Conservation (phyloP, 2,113 vertebrate species). For the Tauraco erythrolophus region DNA sequence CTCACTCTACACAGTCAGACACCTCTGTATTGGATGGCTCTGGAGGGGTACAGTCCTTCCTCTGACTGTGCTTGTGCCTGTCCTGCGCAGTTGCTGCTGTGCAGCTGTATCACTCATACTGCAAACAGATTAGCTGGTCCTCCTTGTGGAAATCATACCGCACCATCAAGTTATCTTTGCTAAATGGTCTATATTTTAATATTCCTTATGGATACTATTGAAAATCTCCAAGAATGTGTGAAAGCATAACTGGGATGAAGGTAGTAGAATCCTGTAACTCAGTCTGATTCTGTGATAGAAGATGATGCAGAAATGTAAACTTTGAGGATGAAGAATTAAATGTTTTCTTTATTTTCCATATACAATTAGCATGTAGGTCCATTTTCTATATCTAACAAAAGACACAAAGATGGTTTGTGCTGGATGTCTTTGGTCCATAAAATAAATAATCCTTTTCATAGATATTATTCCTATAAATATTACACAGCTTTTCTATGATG, state of each 20-base stretch:
- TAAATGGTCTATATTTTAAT: background rate
- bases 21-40: background rate
- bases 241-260: background rate
- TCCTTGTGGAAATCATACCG: background rate
- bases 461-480: background rate
- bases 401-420: background rate
- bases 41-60: background rate
- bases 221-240: background rate
- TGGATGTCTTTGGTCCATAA: background rate
- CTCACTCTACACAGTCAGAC: background rate
- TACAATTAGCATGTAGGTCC: background rate
- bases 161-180: background rate
- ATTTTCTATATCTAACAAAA: background rate
- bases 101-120: background rate
- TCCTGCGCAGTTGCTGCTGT: background rate
- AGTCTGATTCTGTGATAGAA: background rate
- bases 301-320: background rate
- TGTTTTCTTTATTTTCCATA: background rate
- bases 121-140: background rate
- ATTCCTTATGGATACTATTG: background rate
- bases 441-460: background rate
- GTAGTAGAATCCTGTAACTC: background rate
- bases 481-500: background rate
- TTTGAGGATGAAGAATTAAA: background rate
- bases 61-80: background rate